A percentile compares a stretch with the other conserved stretches of the same genome.
phyloP scores from a whole-genome alignment of 2,797 vertebrate species.

The Borostomias antarcticus region DNA sequence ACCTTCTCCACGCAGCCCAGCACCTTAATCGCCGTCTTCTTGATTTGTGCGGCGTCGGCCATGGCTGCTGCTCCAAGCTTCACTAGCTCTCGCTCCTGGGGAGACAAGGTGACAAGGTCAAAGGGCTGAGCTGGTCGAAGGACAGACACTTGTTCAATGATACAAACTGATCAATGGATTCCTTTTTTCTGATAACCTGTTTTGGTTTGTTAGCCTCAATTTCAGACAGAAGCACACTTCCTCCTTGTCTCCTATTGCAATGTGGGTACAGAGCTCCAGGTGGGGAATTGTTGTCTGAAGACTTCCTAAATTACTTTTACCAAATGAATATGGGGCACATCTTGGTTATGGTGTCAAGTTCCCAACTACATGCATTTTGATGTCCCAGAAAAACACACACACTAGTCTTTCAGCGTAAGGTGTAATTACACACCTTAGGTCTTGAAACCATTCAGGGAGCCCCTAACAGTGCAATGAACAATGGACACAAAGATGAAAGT shows the following conservation, averaged over 20 bases:
- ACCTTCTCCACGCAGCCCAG: constrained; percentile 75
- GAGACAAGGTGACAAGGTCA: constrained; percentile 31
- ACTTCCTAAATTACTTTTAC: background rate
- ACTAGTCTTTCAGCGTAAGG: background rate
- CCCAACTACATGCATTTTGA: background rate
- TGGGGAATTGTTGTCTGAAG: background rate
- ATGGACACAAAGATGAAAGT: too few relatives aligned
- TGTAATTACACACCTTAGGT: background rate
- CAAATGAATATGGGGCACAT: background rate
- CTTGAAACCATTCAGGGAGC: background rate
- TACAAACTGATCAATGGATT: constrained; percentile 31
- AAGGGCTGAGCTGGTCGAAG: background rate
- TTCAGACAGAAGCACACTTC: too few relatives aligned
- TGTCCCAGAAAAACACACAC: background rate
- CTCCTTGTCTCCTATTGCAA: too few relatives aligned
- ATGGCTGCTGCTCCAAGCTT: constrained; percentile 52
- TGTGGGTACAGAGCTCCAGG: too few relatives aligned
- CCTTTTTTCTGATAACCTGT: background rate
- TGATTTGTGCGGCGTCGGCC: constrained; percentile 70
- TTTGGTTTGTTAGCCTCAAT: background rate
- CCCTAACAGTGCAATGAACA: background rate
- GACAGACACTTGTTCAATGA: constrained; percentile 1
- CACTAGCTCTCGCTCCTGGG: constrained; percentile 21
- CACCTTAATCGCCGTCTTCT: constrained; percentile 65
- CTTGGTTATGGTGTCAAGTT: too few relatives aligned